Evolutionary conservation across 2,113 vertebrate species (phyloP), one percentile per base, ranked within the genome.

Genomic region (Dicrurus megarhynchus): DNA sequence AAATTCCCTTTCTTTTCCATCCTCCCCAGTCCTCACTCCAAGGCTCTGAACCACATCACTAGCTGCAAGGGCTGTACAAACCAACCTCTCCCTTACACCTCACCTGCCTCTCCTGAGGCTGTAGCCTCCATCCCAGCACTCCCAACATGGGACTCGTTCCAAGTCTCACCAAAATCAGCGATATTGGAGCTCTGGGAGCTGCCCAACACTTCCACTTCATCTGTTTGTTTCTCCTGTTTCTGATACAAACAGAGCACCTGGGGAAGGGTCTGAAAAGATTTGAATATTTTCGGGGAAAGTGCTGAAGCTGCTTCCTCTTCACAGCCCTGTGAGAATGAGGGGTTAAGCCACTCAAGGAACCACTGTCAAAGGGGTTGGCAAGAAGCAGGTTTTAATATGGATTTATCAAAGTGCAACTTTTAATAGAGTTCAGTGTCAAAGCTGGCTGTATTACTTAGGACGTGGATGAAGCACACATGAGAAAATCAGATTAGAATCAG

Each of bases 121-220:
- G 7, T 3, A 24, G 16, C 78, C 50, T 56, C 44, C 57, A 37
- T n/a, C 57, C 57, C 80, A 56, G 49, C 56, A 28, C 22, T 63
- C 33, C 56, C 35, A 52, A 13, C 0, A 0, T 33, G 78, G 70
- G 37, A 70, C 3, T 10, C 18, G 0, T 46, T 24, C 78, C 64
- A 59, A 4, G 2, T 41, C 39, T 41, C 64, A 19, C 57, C 53
- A 47, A 23, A 19, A 35, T 30, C 46, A 9, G 7, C 2, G 12
- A 1, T 5, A 21, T 1, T 4, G 3, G 67, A 42, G 64, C 57
- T 42, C 64, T 77, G 70, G 90, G 44, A 77, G 64, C 39, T 77
- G 57, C 47, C 39, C 71, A 33, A 1, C 2, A 22, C 46, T 49
- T 22, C 41, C 35, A 14, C 27, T 55, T 37, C 39, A 55, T 11